A percentile compares a stretch with the other conserved stretches of the same genome.
phyloP scores from a whole-genome alignment of 2,888 invertebrate species.

The Dorcus parallelipipedus region DNA sequence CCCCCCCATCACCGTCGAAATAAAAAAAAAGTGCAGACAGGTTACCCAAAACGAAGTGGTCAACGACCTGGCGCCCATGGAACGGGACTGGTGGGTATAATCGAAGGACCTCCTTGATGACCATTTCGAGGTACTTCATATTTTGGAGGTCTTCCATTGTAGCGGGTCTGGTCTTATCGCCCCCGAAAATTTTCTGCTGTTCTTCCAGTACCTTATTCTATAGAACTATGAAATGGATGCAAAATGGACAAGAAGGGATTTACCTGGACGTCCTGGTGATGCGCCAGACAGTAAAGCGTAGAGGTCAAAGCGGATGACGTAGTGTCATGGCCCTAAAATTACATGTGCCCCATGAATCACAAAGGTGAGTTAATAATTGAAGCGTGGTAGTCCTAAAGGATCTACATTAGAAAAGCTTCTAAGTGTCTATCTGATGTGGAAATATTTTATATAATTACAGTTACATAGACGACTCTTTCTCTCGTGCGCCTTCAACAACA shows the following conservation, averaged over 20 bases:
- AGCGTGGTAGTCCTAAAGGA: no score
- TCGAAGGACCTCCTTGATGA: constrained; percentile 53
- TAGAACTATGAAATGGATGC: no score
- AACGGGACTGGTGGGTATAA: constrained; percentile 53
- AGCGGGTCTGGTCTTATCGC: constrained; percentile 23
- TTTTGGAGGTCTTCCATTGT: constrained; percentile 46
- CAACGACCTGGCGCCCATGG: constrained; percentile 32
- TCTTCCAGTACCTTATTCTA: constrained; percentile 43
- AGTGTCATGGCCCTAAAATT: constrained; percentile 30
- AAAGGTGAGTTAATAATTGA: no score
- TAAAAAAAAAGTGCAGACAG: no score
- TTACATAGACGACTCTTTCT: no score
- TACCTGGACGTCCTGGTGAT: constrained; percentile 27
- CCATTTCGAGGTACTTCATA: constrained; percentile 54
- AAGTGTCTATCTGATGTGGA: no score
- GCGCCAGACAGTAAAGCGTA: constrained; percentile 22
- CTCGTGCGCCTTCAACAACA: no score
- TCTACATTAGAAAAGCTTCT: no score
- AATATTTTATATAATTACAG: no score
- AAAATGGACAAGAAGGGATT: no score
- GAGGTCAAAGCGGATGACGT: constrained; percentile 26
- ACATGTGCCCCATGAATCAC: background rate
- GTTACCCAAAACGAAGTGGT: no score
- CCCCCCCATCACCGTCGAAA: no score
- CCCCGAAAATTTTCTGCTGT: constrained; percentile 36